phyloP scores from a whole-genome alignment of 1,140 invertebrate genomes.

The Drosophila chauvacae region DNA sequence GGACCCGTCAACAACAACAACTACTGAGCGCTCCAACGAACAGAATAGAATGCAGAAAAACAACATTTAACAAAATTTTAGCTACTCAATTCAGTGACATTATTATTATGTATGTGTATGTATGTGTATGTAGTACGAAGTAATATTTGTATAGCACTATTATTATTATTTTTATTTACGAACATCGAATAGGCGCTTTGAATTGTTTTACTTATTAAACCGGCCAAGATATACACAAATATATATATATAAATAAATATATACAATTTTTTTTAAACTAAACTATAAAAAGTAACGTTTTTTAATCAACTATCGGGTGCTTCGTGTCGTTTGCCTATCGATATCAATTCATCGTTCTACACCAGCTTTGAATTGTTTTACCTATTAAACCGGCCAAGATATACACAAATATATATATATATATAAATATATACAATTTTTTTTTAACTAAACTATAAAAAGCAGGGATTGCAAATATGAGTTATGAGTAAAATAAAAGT shows the following conservation, averaged over 20 bases:
- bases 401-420: no score
- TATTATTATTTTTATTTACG: conserved; percentile 76
- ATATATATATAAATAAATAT: conserved; percentile 41
- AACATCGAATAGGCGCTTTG: conserved; percentile 56
- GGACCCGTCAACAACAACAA: conserved; percentile 80
- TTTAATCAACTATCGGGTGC: not conserved
- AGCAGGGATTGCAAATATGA: no score
- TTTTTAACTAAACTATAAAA: no score
- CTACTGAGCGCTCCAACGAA: conserved; percentile 61
- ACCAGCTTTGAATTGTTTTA: no score
- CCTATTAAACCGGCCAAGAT: no score
- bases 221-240: conserved; percentile 40
- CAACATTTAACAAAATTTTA: conserved; percentile 70
- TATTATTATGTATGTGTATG: conserved; percentile 66
- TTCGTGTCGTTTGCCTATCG: not conserved
- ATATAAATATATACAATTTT: no score
- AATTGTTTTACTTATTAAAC: conserved; percentile 67
- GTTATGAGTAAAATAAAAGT: no score
- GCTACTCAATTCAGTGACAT: conserved; percentile 80
- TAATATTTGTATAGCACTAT: conserved; percentile 81
- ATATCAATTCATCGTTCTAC: not conserved
- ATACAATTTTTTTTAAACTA: conserved; percentile 17
- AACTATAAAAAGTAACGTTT: not conserved
- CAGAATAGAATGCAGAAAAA: conserved; percentile 39
- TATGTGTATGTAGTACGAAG: conserved; percentile 58